These are phyloP conservation scores for Emesis russula DNA, from an alignment of 2,888 invertebrate genomes.

Conservation along the genomic window DNA sequence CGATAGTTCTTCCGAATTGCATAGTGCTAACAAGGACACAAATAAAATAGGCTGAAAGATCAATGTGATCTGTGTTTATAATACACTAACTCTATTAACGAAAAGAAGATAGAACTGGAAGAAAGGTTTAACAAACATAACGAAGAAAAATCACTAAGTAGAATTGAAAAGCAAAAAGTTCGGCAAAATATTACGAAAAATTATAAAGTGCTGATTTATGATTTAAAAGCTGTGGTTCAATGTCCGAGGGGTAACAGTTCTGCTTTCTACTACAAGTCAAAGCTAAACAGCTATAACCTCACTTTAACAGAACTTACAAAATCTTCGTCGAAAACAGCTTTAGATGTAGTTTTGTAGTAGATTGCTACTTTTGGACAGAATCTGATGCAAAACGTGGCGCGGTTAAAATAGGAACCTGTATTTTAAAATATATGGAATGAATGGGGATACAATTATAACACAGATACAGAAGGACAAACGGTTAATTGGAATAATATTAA, in stretches of 20 bases:
- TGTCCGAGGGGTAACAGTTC: no score
- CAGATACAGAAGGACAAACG: slow-evolving; percentile 60
- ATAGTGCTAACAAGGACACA: not conserved
- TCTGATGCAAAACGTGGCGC: not conserved
- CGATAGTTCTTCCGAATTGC: not conserved
- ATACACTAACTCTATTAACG: not conserved
- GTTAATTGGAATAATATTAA: slow-evolving; percentile 83
- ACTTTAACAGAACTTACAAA: no score
- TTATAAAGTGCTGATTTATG: no score
- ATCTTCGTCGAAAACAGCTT: not conserved
- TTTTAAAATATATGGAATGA: slow-evolving; percentile 68
- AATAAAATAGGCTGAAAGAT: not conserved
- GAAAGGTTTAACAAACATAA: not conserved
- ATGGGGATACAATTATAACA: slow-evolving; percentile 82
- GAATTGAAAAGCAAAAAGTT: slow-evolving; percentile 26
- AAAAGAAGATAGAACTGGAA: not conserved
- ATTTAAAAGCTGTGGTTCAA: no score
- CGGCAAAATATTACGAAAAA: no score
- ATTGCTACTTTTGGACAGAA: not conserved
- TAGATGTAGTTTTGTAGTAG: not conserved
- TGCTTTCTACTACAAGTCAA: no score
- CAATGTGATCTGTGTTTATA: no score
- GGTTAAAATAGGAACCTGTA: slow-evolving; percentile 26
- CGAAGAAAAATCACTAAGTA: slow-evolving; percentile 10
- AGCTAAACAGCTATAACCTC: no score